phyloP scores from a whole-genome alignment of 2,113 vertebrate genomes.

The Saguinus imperator region DNA sequence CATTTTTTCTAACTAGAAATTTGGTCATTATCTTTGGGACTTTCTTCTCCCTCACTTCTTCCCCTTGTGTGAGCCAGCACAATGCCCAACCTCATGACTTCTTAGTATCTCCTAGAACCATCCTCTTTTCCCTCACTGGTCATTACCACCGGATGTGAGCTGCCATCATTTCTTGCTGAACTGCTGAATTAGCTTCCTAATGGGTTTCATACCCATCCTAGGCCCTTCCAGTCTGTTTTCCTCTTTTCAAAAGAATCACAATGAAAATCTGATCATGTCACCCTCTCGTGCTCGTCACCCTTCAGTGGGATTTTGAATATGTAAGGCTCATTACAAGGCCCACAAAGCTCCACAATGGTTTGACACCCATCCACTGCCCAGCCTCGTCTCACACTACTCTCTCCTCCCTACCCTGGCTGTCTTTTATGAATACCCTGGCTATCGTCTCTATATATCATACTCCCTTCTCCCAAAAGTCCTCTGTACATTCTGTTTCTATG shows the following conservation, averaged over 20 bases:
- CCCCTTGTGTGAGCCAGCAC: not conserved
- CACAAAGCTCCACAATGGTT: not conserved
- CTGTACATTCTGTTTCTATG: not conserved
- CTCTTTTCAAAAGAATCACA: not conserved
- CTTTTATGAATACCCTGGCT: not conserved
- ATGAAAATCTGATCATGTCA: not conserved
- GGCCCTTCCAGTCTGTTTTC: not conserved
- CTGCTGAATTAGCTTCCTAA: not conserved
- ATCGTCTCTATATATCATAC: not conserved
- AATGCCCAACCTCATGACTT: not conserved
- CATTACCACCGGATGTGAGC: not conserved
- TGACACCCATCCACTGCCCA: not conserved
- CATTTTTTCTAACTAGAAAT: not conserved
- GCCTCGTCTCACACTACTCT: not conserved
- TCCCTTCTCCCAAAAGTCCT: not conserved
- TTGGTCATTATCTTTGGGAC: not conserved
- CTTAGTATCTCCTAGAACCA: not conserved
- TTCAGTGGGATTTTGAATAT: not conserved
- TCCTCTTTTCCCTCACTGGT: not conserved
- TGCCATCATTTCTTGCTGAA: not conserved
- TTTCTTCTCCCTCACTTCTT: not conserved
- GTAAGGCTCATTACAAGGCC: not conserved
- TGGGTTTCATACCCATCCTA: not conserved
- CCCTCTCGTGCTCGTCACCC: not conserved
- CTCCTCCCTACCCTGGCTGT: no score